Evolutionary conservation across 2,888 invertebrate genomes (phyloP), one percentile per base, ranked within the genome.

Genomic region (Drosophila subquinaria): DNA sequence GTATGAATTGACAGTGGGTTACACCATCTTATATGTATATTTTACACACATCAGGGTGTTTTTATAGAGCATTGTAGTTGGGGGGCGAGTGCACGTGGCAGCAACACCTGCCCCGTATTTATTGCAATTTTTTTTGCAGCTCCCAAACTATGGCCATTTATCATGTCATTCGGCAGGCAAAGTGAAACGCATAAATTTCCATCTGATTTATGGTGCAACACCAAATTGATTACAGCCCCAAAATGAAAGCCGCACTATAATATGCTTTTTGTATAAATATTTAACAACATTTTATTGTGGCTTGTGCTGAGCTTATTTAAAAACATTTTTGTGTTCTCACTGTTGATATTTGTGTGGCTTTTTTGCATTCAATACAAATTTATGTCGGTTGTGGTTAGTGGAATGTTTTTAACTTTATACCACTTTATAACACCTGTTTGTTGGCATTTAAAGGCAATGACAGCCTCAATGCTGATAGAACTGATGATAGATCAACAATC

Each of bases 81-180:
- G 47, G 47, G 68, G 43, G 23, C 56, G 57, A 60, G 35, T 48
- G 59, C 89, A 84, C 87, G 89, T 89, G 85, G 69, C 63, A 45
- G 62, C 52, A 67, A 73, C 81, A 76, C 81, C 75, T 80, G 72
- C 20, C 15, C 67, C 40, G 48, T 59, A 45, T 75, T 52, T 67
- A 63, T 53, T 51, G 55, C 63, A 76, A 43, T 55, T 61, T 5
- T 62, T 72, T 62, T 63, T 62, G 64, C 61, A 55, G 61, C 62
- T 48, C 15, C 47, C 55, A 48, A 52, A 36, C 48, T 27, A 36
- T 56, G 60, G 66, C 69, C 57, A 88, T 85, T 85, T 77, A 81
- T 85, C 87, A 85, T 85, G 85, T 66, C 67, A 67, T 59, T 52
- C 40, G 33, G n/a, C 27, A 53, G 42, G 52, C 17, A 30, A 40